Conservation (phyloP, 2,113 vertebrate species). For the Ophthalmotilapia sp. region DNA sequence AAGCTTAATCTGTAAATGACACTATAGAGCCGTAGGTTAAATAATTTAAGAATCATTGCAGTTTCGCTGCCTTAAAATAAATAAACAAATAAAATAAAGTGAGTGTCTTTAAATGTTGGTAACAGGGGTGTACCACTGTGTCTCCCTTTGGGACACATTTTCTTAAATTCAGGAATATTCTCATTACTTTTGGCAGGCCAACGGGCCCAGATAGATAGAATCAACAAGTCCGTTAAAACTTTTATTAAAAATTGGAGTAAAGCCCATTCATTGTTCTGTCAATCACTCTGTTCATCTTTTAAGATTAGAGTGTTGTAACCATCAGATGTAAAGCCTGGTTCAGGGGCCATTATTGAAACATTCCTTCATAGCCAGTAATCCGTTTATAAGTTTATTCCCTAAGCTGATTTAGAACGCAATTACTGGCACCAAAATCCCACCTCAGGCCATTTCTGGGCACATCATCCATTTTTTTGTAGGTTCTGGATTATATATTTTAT, state of each 20-base stretch:
- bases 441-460: not conserved
- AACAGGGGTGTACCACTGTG: not conserved
- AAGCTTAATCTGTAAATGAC: not conserved
- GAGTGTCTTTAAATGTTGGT: not conserved
- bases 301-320: constrained; percentile 33
- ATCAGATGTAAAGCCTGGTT: constrained; percentile 32
- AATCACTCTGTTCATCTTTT: constrained; percentile 30
- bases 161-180: not conserved
- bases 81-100: not conserved
- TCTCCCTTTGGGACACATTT: not conserved
- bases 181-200: not conserved
- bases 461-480: not conserved
- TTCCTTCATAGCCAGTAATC: constrained; percentile 64
- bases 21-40: not conserved
- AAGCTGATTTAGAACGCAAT: constrained; percentile 67
- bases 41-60: not conserved
- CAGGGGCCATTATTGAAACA: constrained; percentile 65
- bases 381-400: constrained; percentile 64
- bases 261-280: constrained; percentile 42
- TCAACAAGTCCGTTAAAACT: not conserved
- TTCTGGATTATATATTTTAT: not conserved
- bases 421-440: constrained; percentile 17
- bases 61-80: not conserved
- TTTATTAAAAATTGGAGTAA: not conserved
- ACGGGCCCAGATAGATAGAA: not conserved